Conservation (phyloP, 1,140 invertebrate species). For the Drosophila pectinifera region DNA sequence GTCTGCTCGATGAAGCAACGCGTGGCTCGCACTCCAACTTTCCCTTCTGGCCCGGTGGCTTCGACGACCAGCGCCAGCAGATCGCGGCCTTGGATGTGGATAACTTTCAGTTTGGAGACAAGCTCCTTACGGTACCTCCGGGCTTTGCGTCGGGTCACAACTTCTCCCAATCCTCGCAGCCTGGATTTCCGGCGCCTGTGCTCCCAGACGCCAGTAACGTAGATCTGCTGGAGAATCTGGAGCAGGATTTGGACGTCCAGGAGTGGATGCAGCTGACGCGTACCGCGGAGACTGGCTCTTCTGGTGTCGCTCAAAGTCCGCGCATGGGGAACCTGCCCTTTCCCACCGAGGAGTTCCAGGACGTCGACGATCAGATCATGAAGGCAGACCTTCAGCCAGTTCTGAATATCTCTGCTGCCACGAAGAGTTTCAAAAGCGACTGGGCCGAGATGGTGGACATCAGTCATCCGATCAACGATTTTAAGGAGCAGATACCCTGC, state of each 20-base stretch:
- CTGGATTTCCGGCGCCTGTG: neutral
- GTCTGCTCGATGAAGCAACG: conserved; percentile 86
- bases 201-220: conserved; percentile 44
- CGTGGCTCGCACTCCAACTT: conserved; percentile 90
- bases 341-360: conserved; percentile 61
- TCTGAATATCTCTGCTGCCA: conserved; percentile 86
- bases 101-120: conserved; percentile 86
- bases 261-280: conserved; percentile 75
- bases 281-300: conserved; percentile 4
- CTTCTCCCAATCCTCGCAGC: conserved; percentile 70
- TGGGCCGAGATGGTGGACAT: conserved; percentile 96
- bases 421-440: conserved; percentile 86
- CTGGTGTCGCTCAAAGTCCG: neutral
- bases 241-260: conserved; percentile 77
- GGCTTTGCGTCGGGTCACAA: conserved; percentile 88
- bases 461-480: conserved; percentile 91
- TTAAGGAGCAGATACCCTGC: conserved; percentile 92
- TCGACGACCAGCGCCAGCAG: conserved; percentile 87
- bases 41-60: conserved; percentile 93
- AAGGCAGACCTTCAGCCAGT: conserved; percentile 85
- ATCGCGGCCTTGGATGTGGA: conserved; percentile 64
- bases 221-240: conserved; percentile 71
- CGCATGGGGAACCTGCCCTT: conserved; percentile 9
- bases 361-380: conserved; percentile 79
- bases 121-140: conserved; percentile 88